Evolutionary conservation across 2,888 invertebrate species (phyloP).

Genomic region (Athalia cordata): DNA sequence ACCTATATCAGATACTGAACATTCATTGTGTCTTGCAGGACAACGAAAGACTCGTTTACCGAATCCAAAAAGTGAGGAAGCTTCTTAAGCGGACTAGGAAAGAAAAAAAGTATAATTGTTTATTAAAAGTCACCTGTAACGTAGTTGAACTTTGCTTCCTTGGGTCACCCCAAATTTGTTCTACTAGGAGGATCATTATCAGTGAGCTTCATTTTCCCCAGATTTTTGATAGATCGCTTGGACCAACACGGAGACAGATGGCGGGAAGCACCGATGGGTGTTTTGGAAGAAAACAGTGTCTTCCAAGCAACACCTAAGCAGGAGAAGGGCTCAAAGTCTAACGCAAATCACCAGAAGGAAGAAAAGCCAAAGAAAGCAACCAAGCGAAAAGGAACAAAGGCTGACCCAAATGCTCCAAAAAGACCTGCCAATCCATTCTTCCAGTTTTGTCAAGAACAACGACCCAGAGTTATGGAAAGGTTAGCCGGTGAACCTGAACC

Average conservation of each 20-base stretch:
- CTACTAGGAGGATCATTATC: not conserved
- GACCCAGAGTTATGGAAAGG: conserved; percentile 83
- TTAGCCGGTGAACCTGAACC: conserved; percentile 81
- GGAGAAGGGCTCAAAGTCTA: conserved; percentile 65
- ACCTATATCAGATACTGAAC: not conserved
- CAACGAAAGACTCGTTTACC: conserved; percentile 82
- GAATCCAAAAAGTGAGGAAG: conserved; percentile 84
- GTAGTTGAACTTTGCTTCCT: no score
- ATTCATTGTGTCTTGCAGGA: conserved; percentile 73
- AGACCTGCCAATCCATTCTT: conserved; percentile 88
- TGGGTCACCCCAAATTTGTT: not conserved
- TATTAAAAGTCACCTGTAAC: not conserved
- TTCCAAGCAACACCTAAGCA: conserved; percentile 66
- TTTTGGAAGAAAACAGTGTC: conserved; percentile 71
- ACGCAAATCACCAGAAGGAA: conserved; percentile 61
- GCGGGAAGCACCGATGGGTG: conserved; percentile 78
- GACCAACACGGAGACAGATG: conserved; percentile 84
- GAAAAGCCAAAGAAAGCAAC: conserved; percentile 75
- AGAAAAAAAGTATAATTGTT: conserved; percentile 76
- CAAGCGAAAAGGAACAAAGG: conserved; percentile 78
- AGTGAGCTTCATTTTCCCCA: conserved; percentile 56
- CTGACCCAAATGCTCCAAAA: conserved; percentile 86
- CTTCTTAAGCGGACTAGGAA: conserved; percentile 81
- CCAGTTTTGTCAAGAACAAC: conserved; percentile 87
- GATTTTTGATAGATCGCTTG: conserved; percentile 81